Evolutionary conservation across 2,797 vertebrate species (phyloP), one percentile per base, ranked within the genome.

Genomic region (Ibycter americanus): DNA sequence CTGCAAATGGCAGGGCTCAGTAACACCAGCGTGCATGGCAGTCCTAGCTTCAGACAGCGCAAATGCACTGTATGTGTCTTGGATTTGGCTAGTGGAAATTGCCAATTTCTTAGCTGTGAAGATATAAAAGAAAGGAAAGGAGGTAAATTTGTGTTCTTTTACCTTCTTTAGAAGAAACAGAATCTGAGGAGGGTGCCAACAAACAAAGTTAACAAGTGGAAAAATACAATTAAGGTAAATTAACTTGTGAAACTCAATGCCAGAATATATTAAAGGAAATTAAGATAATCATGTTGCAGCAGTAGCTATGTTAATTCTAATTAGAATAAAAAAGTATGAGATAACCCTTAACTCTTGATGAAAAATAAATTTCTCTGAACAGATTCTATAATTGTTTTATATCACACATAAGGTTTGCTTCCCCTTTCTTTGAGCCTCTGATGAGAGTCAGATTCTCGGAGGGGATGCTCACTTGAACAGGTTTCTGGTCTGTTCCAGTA

Each of bases 151-250:
- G 7, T 67, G 9, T 34, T 87, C 32, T 67, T 59, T 55, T 23
- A 36, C 54, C 38, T 18, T 63, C 22, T 87, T 56, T 13, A 44
- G 40, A 77, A 62, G 36, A 52, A 67, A 40, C 11, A 88, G 27
- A 72, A 82, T 54, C 34, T 25, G 22, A 89, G 44, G 32, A 71
- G 21, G 5, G 17, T 42, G 42, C 38, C 49, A 88, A 59, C 25
- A 90, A 63, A 81, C 20, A 36, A 81, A 86, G 56, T 13, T 86
- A 94, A 84, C 31, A 89, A 84, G 22, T 62, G 27, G 74, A 34
- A 90, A 93, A 87, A 76, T 47, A 40, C 42, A 73, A 77, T 72
- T 84, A 90, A 90, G 13, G 51, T 65, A 86, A 91, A 66, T 85
- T 82, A 89, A 80, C n/a, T 44, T 63, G 34, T 52, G 59, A 83